Conservation (phyloP, 2,888 invertebrate species). For the Mesorhabditis sp. region DNA sequence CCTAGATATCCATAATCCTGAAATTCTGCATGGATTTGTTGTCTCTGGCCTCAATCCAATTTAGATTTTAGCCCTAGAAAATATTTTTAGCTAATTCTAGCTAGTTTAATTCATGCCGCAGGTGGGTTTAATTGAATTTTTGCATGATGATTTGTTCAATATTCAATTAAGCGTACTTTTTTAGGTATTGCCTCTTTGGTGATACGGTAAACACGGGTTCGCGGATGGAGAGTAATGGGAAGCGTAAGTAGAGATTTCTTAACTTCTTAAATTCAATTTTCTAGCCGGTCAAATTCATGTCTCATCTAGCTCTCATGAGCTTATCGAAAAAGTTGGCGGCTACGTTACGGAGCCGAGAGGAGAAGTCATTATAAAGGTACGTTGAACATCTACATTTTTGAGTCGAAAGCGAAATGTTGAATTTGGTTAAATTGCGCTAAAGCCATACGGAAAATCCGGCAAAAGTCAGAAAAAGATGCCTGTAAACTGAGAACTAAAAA, state of each 20-base stretch:
- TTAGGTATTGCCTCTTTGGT: constrained; percentile 50
- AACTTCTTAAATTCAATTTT: background rate
- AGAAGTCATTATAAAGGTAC: constrained; percentile 51
- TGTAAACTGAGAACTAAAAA: no score
- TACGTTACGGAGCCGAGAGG: constrained; percentile 50
- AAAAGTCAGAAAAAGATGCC: no score
- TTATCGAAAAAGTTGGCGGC: constrained; percentile 47
- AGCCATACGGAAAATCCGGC: no score
- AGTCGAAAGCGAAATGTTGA: background rate
- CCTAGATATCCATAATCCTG: no score
- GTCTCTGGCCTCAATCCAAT: no score
- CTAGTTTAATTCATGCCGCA: no score
- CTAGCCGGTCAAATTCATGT: constrained; percentile 52
- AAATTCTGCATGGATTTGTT: no score
- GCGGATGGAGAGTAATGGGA: constrained; percentile 52
- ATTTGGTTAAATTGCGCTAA: no score
- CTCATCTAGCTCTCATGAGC: constrained; percentile 42
- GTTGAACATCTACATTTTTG: background rate
- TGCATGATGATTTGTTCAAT: no score
- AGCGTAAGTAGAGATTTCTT: constrained; percentile 33
- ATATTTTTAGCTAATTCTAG: no score
- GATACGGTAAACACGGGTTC: constrained; percentile 53
- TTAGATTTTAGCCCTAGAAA: no score
- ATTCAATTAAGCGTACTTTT: background rate
- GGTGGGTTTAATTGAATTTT: no score